Conservation (phyloP, 2,888 invertebrate species). For the Ophion costatus region DNA sequence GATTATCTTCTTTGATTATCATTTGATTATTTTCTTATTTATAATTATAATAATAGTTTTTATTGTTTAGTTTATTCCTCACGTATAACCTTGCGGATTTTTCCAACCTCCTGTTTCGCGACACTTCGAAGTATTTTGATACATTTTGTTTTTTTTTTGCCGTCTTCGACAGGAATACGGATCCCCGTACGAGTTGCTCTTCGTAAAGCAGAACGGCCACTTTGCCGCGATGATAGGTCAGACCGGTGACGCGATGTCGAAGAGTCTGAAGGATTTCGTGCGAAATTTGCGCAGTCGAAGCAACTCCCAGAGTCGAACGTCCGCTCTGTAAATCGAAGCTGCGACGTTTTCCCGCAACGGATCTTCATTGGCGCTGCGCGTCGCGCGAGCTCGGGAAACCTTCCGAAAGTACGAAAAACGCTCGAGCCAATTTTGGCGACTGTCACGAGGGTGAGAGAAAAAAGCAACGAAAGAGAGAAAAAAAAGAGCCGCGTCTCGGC, state of each 20-base stretch:
- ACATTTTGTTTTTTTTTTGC: conserved; percentile 13
- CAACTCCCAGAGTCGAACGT: conserved; percentile 12
- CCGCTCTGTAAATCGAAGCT: conserved; percentile 11
- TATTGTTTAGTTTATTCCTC: too few relatives aligned
- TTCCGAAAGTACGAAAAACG: background rate
- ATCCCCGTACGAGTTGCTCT: conserved; percentile 88
- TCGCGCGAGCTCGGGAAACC: background rate
- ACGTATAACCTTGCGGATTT: too few relatives aligned
- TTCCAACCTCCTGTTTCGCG: background rate
- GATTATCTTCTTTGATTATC: too few relatives aligned
- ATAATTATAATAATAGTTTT: too few relatives aligned
- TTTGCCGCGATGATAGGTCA: conserved; percentile 90
- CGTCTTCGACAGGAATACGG: conserved; percentile 86
- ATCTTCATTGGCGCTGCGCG: background rate
- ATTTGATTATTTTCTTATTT: too few relatives aligned
- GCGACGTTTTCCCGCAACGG: background rate
- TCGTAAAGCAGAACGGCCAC: conserved; percentile 85
- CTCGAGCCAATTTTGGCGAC: background rate
- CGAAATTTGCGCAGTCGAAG: conserved; percentile 50
- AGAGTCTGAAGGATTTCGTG: conserved; percentile 84
- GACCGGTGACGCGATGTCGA: conserved; percentile 86
- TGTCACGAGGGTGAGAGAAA: background rate
- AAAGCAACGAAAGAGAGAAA: background rate
- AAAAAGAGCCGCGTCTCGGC: background rate
- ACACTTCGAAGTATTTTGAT: background rate